Evolutionary conservation across 2,888 invertebrate species (phyloP).

Genomic region (Morinoia aosen): DNA sequence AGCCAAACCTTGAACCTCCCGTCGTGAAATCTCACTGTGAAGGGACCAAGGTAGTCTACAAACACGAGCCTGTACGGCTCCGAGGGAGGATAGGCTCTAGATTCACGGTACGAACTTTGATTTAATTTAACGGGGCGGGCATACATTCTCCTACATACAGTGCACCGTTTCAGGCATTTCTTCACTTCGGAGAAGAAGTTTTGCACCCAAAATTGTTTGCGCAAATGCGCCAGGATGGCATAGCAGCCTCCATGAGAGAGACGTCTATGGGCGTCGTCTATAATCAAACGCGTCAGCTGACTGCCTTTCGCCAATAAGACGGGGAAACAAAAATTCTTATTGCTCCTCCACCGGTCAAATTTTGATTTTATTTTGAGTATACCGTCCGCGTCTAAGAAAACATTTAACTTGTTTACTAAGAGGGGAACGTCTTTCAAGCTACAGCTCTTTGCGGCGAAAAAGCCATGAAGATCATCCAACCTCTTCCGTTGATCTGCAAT

Average conservation of each 20-base stretch:
- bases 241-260: background rate
- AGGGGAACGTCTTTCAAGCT: no score
- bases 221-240: background rate
- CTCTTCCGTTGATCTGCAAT: no score
- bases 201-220: slow-evolving; percentile 34
- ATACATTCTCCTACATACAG: slow-evolving; percentile 20
- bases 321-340: background rate
- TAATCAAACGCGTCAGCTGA: slow-evolving; percentile 7
- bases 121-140: slow-evolving; percentile 38
- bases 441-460: no score
- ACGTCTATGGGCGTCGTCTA: background rate
- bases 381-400: no score
- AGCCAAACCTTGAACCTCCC: background rate
- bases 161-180: background rate
- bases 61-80: background rate
- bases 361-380: background rate
- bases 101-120: slow-evolving; percentile 35
- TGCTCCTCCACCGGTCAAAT: background rate
- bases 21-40: background rate
- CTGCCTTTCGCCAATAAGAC: background rate
- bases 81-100: background rate
- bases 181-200: slow-evolving; percentile 12
- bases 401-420: no score
- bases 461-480: no score
- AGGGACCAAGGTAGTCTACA: slow-evolving; percentile 31